Conservation (phyloP, 2,113 vertebrate genomes). For the Nestor notabilis region DNA sequence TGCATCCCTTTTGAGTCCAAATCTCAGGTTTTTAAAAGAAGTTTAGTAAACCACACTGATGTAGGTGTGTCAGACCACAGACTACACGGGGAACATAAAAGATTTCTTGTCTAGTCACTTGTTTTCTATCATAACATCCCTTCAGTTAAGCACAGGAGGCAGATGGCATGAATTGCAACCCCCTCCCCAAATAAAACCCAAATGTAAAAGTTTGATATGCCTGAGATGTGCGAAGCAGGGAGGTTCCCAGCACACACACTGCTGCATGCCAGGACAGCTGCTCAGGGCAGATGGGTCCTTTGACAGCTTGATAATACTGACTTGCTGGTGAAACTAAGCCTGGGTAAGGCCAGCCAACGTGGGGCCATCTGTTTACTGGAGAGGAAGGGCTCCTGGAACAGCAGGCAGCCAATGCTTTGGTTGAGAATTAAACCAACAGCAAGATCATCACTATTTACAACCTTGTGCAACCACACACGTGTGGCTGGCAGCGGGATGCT, state of each 20-base stretch:
- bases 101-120: neutral
- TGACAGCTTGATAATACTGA: conserved; percentile 47
- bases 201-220: neutral
- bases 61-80: neutral
- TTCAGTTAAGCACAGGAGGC: neutral
- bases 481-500: neutral
- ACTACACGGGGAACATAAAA: accelerated
- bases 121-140: neutral
- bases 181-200: neutral
- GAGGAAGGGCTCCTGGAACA: conserved; percentile 21
- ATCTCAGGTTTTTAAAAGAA: neutral
- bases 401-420: conserved; percentile 34
- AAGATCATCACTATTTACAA: neutral
- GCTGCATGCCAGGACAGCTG: conserved; percentile 67
- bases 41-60: neutral
- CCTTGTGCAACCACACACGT: neutral
- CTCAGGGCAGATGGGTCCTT: conserved; percentile 62
- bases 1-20: accelerated
- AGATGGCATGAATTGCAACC: conserved; percentile 2
- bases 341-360: neutral
- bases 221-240: neutral
- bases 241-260: conserved; percentile 19
- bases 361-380: conserved; percentile 53
- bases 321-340: conserved; percentile 11
- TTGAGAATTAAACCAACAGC: neutral